Evolutionary conservation across 2,888 invertebrate species (phyloP), one percentile per base, ranked within the genome.

Genomic region (Spicauda simplicius): DNA sequence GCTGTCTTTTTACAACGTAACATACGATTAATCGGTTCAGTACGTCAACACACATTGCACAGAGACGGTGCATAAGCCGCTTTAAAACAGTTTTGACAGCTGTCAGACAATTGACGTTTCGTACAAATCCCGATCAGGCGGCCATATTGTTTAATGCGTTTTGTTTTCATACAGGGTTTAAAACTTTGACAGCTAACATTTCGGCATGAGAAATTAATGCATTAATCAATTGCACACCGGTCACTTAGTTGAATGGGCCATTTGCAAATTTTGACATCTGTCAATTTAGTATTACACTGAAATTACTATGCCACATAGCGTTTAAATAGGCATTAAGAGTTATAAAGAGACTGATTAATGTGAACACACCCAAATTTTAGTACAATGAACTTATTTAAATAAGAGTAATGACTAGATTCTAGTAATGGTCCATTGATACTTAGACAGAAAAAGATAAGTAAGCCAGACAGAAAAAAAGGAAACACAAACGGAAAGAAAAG

Each of bases 61-160:
- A 60, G 30, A 57, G 64, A 52, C 37, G 52, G 20, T 58, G 57
- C 16, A 20, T 19, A 58, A 52, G 50, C 52, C 52, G 37, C 52
- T 52, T 64, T 64, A 52, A 52, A 50, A 57, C n/a, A 37, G n/a
- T 58, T 64, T 64, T 64, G 64, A 64, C 64, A 64, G 64, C 57
- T 64, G 64, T 58, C 64, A 64, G 52, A 37, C 52, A n/a, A 16
- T 16, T 41, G 57, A 64, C 58, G 25, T 58, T 53, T 41, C 57
- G 57, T 50, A 52, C 57, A 64, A 58, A 57, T 41, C 52, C 52
- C 19, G 57, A 25, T 37, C 52, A 12, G n/a, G 57, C 20, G 57
- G 58, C 50, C 55, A 30, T 56, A 64, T 50, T 56, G 50, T 64
- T 57, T 50, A 55, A 63, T 58, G 45, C 25, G 19, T 56, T 63